Evolutionary conservation across 2,888 invertebrate species (phyloP), one percentile per base, ranked within the genome.

Genomic region (Stenodera caucasica): DNA sequence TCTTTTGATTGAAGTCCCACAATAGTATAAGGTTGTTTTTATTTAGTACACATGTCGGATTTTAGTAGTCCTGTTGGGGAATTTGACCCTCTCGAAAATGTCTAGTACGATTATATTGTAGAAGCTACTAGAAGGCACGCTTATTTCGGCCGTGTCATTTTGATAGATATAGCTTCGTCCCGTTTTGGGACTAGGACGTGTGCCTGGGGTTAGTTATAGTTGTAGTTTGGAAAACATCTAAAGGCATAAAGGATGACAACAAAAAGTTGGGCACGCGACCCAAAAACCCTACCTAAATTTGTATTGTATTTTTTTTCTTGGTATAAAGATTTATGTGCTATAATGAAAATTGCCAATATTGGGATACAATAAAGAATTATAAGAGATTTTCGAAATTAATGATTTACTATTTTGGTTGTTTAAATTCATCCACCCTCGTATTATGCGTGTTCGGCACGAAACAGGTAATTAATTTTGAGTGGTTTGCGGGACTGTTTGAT

Each of bases 131-230:
- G n/a, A n/a, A 40, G 30, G 15, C 26, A 29, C 53, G 55, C 56
- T 49, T 37, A 55, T 50, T 49, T 40, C 40, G 57, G 55, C 30
- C 55, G 50, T 40, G 57, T 52, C 55, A 49, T 23, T 54, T 58
- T 50, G 57, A 58, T 51, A 58, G 54, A 57, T 61, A 55, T 50
- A 53, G 50, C 49, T 53, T 45, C 32, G 61, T 50, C 61, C 61
- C 61, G 61, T 61, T 61, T 61, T 45, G 57, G 57, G 61, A 61
- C 45, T 58, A 58, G 57, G 57, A 58, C 61, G 57, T 55, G 56
- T 45, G 45, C 21, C 7, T 4, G 3, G 45, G 45, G 45, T 21
- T 40, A 12, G 45, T 11, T 21, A 2, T 45, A 45, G 9, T 45
- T 5, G 26, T 26, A 26, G 26, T 26, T 5, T 3, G 3, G 6